phyloP scores from a whole-genome alignment of 2,113 vertebrate genomes.

The Spilogale gracilis region DNA sequence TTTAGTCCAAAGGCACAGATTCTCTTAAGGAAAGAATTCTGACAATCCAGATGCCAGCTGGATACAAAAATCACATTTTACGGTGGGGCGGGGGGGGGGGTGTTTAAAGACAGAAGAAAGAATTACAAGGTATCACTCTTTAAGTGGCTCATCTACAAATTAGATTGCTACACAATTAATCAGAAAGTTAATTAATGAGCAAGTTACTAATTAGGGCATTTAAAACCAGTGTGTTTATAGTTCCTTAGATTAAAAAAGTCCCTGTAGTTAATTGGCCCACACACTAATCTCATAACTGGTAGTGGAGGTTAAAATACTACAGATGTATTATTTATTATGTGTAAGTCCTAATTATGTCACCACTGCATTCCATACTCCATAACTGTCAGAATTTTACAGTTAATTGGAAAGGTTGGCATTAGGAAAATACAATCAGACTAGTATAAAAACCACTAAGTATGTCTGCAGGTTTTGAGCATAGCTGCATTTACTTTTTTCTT shows the following conservation, averaged over 20 bases:
- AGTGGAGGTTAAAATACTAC: constrained; percentile 86
- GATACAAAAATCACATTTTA: constrained; percentile 83
- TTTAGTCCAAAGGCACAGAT: not conserved
- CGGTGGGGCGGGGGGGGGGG: constrained; percentile 22
- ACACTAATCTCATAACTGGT: constrained; percentile 89
- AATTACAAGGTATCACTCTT: constrained; percentile 90
- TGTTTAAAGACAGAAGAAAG: constrained; percentile 87
- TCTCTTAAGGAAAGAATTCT: constrained; percentile 35
- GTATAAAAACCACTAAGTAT: constrained; percentile 36
- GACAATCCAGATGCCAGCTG: constrained; percentile 33
- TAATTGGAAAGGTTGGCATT: constrained; percentile 72
- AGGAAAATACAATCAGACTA: constrained; percentile 43
- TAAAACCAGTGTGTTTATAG: constrained; percentile 90
- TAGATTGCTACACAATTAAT: constrained; percentile 92
- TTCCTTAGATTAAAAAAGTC: constrained; percentile 81
- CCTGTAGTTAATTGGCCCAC: constrained; percentile 88
- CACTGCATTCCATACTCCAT: constrained; percentile 82
- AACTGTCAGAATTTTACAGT: constrained; percentile 85
- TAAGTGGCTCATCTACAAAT: constrained; percentile 91
- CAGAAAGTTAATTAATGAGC: constrained; percentile 93
- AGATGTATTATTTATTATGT: constrained; percentile 88
- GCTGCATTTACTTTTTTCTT: not conserved
- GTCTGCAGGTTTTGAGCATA: not conserved
- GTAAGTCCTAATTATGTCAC: constrained; percentile 87
- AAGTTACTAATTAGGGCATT: constrained; percentile 92